Evolutionary conservation across 2,888 invertebrate species (phyloP).

Genomic region (Drosophila glabriapex): DNA sequence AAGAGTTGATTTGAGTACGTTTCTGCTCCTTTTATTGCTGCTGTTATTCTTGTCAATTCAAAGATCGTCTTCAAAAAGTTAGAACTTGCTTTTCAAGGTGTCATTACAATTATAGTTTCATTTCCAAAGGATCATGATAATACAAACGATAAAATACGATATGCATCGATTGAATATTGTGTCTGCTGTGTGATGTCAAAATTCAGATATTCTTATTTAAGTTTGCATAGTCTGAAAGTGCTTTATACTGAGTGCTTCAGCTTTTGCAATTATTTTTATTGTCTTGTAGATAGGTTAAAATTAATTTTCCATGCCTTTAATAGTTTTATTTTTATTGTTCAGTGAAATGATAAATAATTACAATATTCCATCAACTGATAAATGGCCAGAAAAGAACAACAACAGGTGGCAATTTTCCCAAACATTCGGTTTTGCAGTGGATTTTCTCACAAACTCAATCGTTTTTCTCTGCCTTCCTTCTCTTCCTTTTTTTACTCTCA

Average conservation of each 20-base stretch:
- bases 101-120: too few relatives aligned
- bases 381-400: slow-evolving; percentile 47
- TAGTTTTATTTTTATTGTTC: not conserved
- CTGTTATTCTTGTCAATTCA: too few relatives aligned
- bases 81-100: too few relatives aligned
- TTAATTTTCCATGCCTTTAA: not conserved
- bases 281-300: not conserved
- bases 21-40: too few relatives aligned
- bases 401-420: slow-evolving; percentile 50
- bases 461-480: not conserved
- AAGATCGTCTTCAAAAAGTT: too few relatives aligned
- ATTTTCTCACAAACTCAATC: not conserved
- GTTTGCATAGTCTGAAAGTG: not conserved
- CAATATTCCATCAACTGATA: slow-evolving; percentile 29
- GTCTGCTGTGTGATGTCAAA: not conserved
- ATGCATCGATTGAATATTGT: not conserved
- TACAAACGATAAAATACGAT: not conserved
- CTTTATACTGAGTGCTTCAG: not conserved
- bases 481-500: not conserved
- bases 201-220: not conserved
- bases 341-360: not conserved
- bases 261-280: not conserved
- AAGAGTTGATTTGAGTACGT: too few relatives aligned
- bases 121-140: not conserved
- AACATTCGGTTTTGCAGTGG: not conserved